Evolutionary conservation across 2,113 vertebrate species (phyloP), one percentile per base, ranked within the genome.

Genomic region (Odobenus rosmarus): DNA sequence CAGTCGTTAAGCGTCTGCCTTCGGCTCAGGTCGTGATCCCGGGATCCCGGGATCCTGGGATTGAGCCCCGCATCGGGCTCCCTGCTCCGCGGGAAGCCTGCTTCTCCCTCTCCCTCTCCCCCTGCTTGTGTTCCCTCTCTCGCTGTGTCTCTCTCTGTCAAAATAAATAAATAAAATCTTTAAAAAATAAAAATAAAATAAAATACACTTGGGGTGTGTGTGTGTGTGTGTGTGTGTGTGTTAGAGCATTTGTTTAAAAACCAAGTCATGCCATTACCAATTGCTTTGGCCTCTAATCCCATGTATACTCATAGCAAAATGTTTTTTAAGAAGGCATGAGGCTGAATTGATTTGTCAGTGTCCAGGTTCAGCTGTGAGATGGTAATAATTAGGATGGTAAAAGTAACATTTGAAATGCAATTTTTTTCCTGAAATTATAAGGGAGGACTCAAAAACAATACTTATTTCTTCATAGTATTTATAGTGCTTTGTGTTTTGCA

Each of bases 391-490:
- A 61, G 5, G 33, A 51, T 86, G 23, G 31, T 39, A 90, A 88
- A 64, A 82, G 26, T 36, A 51, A 51, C 46, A 79, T 64, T 80
- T 92, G 14, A 92, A 57, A 93, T 93, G 31, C 36, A 23, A 26
- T 85, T 55, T 94, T 93, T 46, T 39, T 74, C 71, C 79, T 89
- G 24, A 86, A 92, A 76, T 84, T 93, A n/a, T 53, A 74, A 95
- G 24, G 11, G 67, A 57, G 11, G 67, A 51, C 21, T 82, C 39
- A 39, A 61, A 53, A 92, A 11, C 31, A 80, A 53, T 46, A 46
- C 24, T 62, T 36, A 51, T 5, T 72, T 89, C 19, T 59, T 93
- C 31, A 3, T 53, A 6, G 12, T 51, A 74, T 85, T 93, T 80
- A 6, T 76, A 71, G 36, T 59, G 64, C 14, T 90, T 36, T 87